Evolutionary conservation across 2,888 invertebrate species (phyloP).

Genomic region (Agrochola circellaris): DNA sequence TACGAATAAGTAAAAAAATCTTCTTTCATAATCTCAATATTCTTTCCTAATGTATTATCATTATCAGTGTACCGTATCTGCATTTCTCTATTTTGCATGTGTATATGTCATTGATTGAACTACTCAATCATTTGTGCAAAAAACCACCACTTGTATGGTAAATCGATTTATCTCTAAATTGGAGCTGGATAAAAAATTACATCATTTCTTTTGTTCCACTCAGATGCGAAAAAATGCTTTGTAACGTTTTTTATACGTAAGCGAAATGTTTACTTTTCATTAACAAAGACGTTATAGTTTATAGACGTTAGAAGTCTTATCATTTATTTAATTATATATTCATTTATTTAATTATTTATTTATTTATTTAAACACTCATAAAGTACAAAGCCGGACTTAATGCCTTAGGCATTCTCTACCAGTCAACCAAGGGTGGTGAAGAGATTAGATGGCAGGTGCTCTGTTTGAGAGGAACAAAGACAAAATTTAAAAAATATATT

Average conservation of each 20-base stretch:
- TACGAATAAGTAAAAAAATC: no score
- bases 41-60: background rate
- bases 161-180: conserved; percentile 44
- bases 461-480: no score
- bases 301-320: no score
- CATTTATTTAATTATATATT: no score
- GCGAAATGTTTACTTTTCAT: conserved; percentile 9
- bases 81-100: background rate
- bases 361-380: no score
- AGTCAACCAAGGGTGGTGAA: no score
- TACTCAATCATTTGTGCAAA: conserved; percentile 6
- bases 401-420: no score
- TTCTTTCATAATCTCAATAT: no score
- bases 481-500: no score
- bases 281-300: background rate
- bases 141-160: conserved; percentile 13
- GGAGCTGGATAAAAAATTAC: conserved; percentile 24
- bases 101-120: background rate
- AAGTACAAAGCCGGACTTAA: no score
- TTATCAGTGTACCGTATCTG: background rate
- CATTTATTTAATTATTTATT: no score
- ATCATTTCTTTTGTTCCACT: conserved; percentile 28
- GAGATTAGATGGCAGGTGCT: no score
- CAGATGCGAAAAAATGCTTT: conserved; percentile 2
- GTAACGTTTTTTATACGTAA: background rate